Evolutionary conservation across 2,888 invertebrate species (phyloP), one percentile per base, ranked within the genome.

Genomic region (Hololepta plana): DNA sequence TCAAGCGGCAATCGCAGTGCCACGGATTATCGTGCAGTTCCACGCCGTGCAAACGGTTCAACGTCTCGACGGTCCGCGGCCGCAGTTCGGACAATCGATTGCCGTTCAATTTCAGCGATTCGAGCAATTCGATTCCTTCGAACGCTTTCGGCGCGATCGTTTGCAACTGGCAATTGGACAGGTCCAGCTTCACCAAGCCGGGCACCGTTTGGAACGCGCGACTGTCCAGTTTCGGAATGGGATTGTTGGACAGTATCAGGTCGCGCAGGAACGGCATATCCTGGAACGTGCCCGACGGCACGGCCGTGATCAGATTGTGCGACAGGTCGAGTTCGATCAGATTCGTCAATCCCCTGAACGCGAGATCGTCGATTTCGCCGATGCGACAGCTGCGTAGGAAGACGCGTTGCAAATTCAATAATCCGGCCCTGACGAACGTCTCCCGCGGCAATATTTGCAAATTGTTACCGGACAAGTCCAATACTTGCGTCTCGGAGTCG

Each of bases 241-340:
- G 84, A 53, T 88, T 88, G 45, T 73, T 67, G 26, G 80, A 70
- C 33, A 88, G 56, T 21, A 73, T 74, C 26, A 88, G 61, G 44
- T 85, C 84, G 41, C 88, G 62, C 31, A 90, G 60, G 38, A 79
- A 82, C 4, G 82, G 79, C 15, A 77, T 73, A 45, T 80, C 73
- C 36, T 66, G 64, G 40, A 90, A 72, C 32, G 84, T 80, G 39
- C 67, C 64, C 23, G 79, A 73, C 23, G 88, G 88, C 43, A 90
- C 71, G 26, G 69, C 63, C 21, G 73, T 76, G 32, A 90, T 64
- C 43, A 77, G 62, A 61, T 90, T 90, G 44, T 75, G 67, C 22
- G 84, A 84, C 33, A 90, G 59, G 55, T 90, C 88, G 48, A 90
- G 60, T 56, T 88, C 88, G 33, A 88, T 77, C 42, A 88, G 66